phyloP scores from a whole-genome alignment of 2,888 invertebrate genomes.

The Neoaliturus tenellus region DNA sequence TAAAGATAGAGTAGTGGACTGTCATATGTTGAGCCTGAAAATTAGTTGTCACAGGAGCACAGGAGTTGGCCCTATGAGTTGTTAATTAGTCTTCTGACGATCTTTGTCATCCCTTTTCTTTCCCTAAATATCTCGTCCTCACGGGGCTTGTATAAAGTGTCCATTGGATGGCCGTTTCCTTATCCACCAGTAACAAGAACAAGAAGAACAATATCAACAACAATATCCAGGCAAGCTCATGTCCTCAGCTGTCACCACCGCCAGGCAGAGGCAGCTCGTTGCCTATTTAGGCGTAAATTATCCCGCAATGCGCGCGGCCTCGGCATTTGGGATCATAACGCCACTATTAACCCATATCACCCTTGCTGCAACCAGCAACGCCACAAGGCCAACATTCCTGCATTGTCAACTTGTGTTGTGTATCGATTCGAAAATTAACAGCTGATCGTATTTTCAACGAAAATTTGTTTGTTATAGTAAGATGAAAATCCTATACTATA shows the following conservation, averaged over 20 bases:
- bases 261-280: neutral
- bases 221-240: neutral
- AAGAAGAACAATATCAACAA: neutral
- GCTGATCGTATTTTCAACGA: too few relatives aligned
- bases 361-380: conserved; percentile 6
- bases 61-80: too few relatives aligned
- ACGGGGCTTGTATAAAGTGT: too few relatives aligned
- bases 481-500: too few relatives aligned
- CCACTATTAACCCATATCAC: conserved; percentile 27
- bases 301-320: neutral
- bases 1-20: too few relatives aligned
- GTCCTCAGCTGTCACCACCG: neutral
- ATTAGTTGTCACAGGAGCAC: too few relatives aligned
- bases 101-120: neutral
- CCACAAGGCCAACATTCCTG: neutral
- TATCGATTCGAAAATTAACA: too few relatives aligned
- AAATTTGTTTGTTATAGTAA: too few relatives aligned
- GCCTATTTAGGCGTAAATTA: conserved; percentile 30
- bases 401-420: neutral
- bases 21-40: too few relatives aligned
- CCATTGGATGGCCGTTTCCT: too few relatives aligned
- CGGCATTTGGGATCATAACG: conserved; percentile 29
- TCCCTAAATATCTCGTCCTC: neutral
- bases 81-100: neutral
- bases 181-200: too few relatives aligned